Base-by-base conservation (phyloP, 2,797 vertebrate genomes). In the Semaprochilodus insignis region DNA sequence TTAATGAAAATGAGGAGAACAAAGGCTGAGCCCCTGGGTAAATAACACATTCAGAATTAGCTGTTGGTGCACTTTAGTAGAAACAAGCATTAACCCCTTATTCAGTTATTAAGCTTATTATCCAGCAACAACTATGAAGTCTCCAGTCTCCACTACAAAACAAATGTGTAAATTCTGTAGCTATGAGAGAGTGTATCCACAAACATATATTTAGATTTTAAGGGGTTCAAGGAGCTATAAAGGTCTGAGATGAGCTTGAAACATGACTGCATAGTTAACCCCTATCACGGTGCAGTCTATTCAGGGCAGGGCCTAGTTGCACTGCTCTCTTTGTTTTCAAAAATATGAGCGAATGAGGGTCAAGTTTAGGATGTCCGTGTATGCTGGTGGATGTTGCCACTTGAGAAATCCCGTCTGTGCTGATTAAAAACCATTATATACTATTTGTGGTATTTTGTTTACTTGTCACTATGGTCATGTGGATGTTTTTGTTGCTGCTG, bases 371-470 rank as follows among this genome's bases (percentile, higher is more conserved):
- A 11, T 15, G 57, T 63, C 54, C 21, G 67, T 67, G 73, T 44
- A 40, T 2, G 36, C 71, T 25, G 67, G 66, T 17, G 60, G 55
- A 27, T 51, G 36, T 1, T 57, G 44, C 57, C 72, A 40, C 17
- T 23, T 51, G 36, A 70, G 34, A 78, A 62, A 14, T 72, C 7
- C 62, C 36, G 17, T 78, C 52, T 59, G 36, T 52, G 65, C 27
- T 80, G 67, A 81, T 83, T 55, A 69, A 75, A 27, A 70, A 19
- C 44, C 44, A 63, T 55, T 17, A 65, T 66, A 69, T 19, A 54
- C 55, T 21, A 51, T 73, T 52, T 4, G n/a, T 75, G 62, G n/a
- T 44, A 60, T 80, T 87, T 25, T 72, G 65, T 76, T 72, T 57
- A 80, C 57, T 23, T 5, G 57, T n/a, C 57, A 2, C 57, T 11